Conservation (phyloP, 2,888 invertebrate species). For the Synanthedon myopaeformis region DNA sequence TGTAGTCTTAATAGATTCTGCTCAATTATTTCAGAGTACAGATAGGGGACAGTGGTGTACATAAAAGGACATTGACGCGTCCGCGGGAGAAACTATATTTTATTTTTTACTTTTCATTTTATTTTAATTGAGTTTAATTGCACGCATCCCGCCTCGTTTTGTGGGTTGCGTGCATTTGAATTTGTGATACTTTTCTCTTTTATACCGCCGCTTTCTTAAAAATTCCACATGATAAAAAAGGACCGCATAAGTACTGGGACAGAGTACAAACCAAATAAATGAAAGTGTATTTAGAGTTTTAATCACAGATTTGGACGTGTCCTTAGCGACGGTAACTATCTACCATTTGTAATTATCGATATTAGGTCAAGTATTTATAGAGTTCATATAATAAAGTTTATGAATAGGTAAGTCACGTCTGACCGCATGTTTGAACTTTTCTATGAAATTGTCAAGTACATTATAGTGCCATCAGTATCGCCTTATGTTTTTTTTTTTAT, state of each 20-base stretch:
- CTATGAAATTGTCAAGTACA: slow-evolving; percentile 36
- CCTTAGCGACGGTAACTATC: too few relatives aligned
- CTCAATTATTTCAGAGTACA: slow-evolving; percentile 63
- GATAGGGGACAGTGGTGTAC: slow-evolving; percentile 34
- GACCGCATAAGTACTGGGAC: too few relatives aligned
- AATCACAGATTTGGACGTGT: too few relatives aligned
- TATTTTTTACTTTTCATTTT: slow-evolving; percentile 10
- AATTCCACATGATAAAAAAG: too few relatives aligned
- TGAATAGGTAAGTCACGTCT: too few relatives aligned
- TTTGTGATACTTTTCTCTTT: not conserved
- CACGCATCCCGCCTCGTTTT: slow-evolving; percentile 1
- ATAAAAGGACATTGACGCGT: slow-evolving; percentile 24
- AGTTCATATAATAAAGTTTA: too few relatives aligned
- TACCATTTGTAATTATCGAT: too few relatives aligned
- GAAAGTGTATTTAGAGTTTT: too few relatives aligned
- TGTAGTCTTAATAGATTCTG: slow-evolving; percentile 57
- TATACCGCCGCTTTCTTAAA: too few relatives aligned
- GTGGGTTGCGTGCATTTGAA: slow-evolving; percentile 2
- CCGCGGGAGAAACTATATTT: slow-evolving; percentile 37
- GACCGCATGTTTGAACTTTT: not conserved
- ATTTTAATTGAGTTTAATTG: not conserved
- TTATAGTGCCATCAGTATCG: slow-evolving; percentile 41
- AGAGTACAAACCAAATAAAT: too few relatives aligned
- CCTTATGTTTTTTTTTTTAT: slow-evolving; percentile 5
- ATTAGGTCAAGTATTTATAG: too few relatives aligned